Evolutionary conservation across 2,888 invertebrate species (phyloP).

Genomic region (Liodrosophila aerea): DNA sequence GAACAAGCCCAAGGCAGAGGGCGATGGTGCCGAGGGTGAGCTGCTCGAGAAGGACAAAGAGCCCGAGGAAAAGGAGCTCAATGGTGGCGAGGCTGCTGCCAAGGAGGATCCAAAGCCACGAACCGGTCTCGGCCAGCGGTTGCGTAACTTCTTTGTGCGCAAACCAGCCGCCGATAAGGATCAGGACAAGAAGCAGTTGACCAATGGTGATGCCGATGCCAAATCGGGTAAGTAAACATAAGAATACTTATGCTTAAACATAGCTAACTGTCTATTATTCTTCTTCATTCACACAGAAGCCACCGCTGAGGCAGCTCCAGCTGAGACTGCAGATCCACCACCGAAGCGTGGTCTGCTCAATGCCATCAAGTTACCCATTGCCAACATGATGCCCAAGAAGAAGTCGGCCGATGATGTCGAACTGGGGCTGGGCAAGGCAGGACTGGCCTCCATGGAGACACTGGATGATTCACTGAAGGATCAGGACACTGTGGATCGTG

Average conservation of each 20-base stretch:
- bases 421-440: constrained; percentile 85
- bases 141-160: constrained; percentile 84
- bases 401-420: constrained; percentile 84
- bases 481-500: constrained; percentile 84
- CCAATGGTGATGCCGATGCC: constrained; percentile 79
- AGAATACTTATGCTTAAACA: too few relatives aligned
- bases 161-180: constrained; percentile 82
- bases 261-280: too few relatives aligned
- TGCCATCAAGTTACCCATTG: constrained; percentile 86
- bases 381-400: constrained; percentile 85
- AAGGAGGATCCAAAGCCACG: constrained; percentile 79
- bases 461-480: constrained; percentile 88
- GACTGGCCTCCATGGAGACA: constrained; percentile 91
- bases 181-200: constrained; percentile 71
- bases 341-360: constrained; percentile 84
- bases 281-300: constrained; percentile 61
- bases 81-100: constrained; percentile 46
- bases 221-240: constrained; percentile 76
- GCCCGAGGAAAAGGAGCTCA: constrained; percentile 72
- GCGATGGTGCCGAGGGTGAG: constrained; percentile 83
- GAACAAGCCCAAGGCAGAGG: constrained; percentile 88
- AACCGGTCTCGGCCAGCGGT: constrained; percentile 81
- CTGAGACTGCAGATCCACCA: constrained; percentile 66
- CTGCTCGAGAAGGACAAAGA: constrained; percentile 83
- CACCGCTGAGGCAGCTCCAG: constrained; percentile 73